A percentile compares a stretch with the other conserved stretches of the same genome.
Conservation (phyloP, 1,140 invertebrate genomes). For the Helicoverpa zea region DNA sequence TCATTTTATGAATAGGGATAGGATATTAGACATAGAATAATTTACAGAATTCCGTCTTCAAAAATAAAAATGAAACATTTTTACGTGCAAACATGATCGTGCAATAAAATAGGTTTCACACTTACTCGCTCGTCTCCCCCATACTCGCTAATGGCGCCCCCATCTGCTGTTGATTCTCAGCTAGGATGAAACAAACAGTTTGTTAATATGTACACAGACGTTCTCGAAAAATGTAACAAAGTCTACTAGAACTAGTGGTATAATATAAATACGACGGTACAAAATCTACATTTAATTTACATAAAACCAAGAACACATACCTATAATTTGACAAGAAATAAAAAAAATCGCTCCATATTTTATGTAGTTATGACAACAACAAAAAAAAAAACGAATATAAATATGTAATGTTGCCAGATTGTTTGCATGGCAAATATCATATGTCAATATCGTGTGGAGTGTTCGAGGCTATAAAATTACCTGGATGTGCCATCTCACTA, state of each 20-base stretch:
- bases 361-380: too few relatives aligned
- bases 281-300: not conserved
- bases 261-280: too few relatives aligned
- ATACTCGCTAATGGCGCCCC: slow-evolving; percentile 88
- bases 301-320: not conserved
- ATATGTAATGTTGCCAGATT: too few relatives aligned
- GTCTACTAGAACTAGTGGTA: not conserved
- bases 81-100: slow-evolving; percentile 3
- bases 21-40: not conserved
- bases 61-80: slow-evolving; percentile 21
- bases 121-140: slow-evolving; percentile 88
- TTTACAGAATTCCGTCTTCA: slow-evolving; percentile 17
- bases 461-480: slow-evolving; percentile 57
- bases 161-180: slow-evolving; percentile 82
- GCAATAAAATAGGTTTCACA: slow-evolving; percentile 52
- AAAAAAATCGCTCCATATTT: too few relatives aligned
- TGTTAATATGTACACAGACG: not conserved
- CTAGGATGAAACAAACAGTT: slow-evolving; percentile 56
- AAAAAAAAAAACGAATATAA: too few relatives aligned
- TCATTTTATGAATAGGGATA: too few relatives aligned
- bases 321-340: not conserved
- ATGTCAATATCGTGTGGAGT: slow-evolving; percentile 1
- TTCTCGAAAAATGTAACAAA: slow-evolving; percentile 1
- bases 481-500: slow-evolving; percentile 65
- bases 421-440: too few relatives aligned